These are phyloP conservation scores for Panthera uncia DNA, from an alignment of 2,113 vertebrate genomes.

Conservation along the genomic window DNA sequence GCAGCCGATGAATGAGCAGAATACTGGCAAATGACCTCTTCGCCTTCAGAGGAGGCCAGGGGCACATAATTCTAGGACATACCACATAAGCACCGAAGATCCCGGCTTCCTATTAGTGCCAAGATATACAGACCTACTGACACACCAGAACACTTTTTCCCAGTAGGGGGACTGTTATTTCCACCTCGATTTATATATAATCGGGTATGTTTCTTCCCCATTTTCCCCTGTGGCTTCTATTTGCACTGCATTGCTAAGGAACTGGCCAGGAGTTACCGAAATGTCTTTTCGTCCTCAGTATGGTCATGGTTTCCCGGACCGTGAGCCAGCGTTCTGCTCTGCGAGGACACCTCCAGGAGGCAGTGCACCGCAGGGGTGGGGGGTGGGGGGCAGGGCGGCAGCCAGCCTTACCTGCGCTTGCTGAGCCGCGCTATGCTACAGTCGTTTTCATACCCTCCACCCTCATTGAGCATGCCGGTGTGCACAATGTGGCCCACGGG, in stretches of 20 bases:
- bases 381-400: rapidly evolving
- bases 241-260: not conserved
- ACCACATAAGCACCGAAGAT: not conserved
- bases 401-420: conserved; percentile 92
- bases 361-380: rapidly evolving
- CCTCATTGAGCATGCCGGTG: conserved; percentile 97
- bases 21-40: not conserved
- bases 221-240: not conserved
- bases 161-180: not conserved
- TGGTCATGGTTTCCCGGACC: not conserved
- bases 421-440: conserved; percentile 96
- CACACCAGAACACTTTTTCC: not conserved
- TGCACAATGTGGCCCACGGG: conserved; percentile 97
- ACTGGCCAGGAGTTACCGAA: not conserved
- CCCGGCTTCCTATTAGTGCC: not conserved
- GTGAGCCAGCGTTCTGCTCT: no score
- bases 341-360: no score
- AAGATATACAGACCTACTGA: not conserved
- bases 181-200: not conserved
- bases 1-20: not conserved
- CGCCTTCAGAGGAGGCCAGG: not conserved
- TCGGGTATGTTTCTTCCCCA: not conserved
- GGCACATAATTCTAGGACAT: not conserved
- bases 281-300: not conserved
- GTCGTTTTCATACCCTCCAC: conserved; percentile 97